Percentiles rank a stretch among this genome's conserved stretches.
These are phyloP conservation scores for Orchestia grillus DNA, from an alignment of 1,140 invertebrate species.

Conservation along the genomic window DNA sequence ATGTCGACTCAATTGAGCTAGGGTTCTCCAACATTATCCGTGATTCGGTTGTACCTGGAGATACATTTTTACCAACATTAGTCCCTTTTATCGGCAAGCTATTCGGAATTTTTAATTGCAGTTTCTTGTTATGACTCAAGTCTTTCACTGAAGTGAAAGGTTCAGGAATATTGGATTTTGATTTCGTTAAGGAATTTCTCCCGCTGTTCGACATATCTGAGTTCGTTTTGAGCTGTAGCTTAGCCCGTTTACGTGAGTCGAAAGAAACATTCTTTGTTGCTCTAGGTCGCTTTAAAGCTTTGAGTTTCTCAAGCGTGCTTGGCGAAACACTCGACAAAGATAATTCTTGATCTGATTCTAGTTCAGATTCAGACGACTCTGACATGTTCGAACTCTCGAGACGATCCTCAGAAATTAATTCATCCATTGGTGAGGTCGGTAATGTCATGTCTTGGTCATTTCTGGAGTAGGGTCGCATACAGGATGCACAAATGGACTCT, in stretches of 20 bases:
- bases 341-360: conserved; percentile 71
- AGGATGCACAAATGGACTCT: neutral
- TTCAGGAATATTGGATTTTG: neutral
- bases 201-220: neutral
- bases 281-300: conserved; percentile 17
- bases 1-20: neutral
- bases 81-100: neutral
- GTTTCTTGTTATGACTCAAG: neutral
- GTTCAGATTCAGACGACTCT: conserved; percentile 79
- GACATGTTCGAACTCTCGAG: neutral
- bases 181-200: neutral
- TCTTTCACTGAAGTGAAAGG: neutral
- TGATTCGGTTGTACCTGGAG: neutral
- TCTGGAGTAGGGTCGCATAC: neutral
- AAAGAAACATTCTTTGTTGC: neutral
- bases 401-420: neutral
- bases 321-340: neutral
- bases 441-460: neutral
- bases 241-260: neutral
- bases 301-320: neutral
- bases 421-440: neutral
- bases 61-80: neutral
- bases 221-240: conserved; percentile 2
- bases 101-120: neutral
- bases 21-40: neutral